phyloP scores from a whole-genome alignment of 2,888 invertebrate genomes.

The Aproaerema taeniolella region DNA sequence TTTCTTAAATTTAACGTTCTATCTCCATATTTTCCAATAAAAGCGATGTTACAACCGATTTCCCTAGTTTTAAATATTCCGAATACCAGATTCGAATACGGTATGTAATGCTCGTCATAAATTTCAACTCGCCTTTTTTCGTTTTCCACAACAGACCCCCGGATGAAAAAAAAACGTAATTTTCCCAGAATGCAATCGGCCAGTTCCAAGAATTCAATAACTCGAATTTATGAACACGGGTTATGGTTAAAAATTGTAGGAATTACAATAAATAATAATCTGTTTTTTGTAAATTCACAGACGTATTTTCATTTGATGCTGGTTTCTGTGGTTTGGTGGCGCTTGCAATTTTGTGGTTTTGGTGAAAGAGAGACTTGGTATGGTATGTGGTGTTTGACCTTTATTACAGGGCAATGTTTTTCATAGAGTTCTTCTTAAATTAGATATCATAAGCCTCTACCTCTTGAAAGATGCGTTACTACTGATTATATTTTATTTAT shows the following conservation, averaged over 20 bases:
- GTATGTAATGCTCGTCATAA: constrained; percentile 63
- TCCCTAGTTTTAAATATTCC: constrained; percentile 61
- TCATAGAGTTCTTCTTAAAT: too few species aligned
- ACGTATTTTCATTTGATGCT: not conserved
- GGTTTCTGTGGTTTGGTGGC: constrained; percentile 5
- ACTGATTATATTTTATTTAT: too few species aligned
- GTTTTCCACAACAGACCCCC: constrained; percentile 37
- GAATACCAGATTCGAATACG: constrained; percentile 49
- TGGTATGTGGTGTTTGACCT: too few species aligned
- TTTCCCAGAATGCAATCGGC: constrained; percentile 30
- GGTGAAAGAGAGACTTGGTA: constrained; percentile 10
- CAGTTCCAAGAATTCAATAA: constrained; percentile 37
- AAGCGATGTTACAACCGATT: too few species aligned
- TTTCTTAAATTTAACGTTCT: too few species aligned
- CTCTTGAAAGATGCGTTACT: too few species aligned
- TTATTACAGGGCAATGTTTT: too few species aligned
- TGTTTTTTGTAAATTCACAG: constrained; percentile 7
- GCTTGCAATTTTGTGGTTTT: constrained; percentile 3
- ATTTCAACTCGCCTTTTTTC: constrained; percentile 51
- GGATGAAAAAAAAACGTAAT: constrained; percentile 28
- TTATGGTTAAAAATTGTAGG: constrained; percentile 16
- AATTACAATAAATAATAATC: constrained; percentile 11
- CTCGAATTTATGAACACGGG: constrained; percentile 28
- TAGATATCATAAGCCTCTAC: too few species aligned
- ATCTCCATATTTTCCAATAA: too few species aligned